Conservation (phyloP, 2,797 vertebrate genomes). For the Lithobates sylvaticus region DNA sequence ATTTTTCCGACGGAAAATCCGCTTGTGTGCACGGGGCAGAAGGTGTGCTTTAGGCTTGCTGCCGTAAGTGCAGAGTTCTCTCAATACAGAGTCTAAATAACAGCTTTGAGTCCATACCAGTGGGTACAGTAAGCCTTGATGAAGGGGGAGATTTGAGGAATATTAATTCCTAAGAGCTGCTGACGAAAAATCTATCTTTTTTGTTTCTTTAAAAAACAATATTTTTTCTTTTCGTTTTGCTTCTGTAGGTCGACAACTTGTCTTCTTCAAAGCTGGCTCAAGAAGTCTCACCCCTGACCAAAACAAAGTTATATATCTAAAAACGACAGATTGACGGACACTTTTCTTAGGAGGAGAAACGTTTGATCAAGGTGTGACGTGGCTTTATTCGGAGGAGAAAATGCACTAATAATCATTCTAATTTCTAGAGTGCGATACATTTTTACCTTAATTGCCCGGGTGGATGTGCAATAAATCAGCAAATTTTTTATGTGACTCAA, state of each 20-base stretch:
- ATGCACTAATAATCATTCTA: conserved; percentile 75
- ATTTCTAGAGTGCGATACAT: conserved; percentile 72
- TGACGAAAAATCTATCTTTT: too few species aligned
- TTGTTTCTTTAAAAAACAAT: background rate
- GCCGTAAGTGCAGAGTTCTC: too few species aligned
- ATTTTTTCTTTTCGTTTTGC: background rate
- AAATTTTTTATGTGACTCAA: conserved; percentile 77
- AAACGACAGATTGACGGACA: conserved; percentile 74
- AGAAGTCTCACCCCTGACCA: conserved; percentile 75
- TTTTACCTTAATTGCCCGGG: conserved; percentile 74
- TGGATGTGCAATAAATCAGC: conserved; percentile 83
- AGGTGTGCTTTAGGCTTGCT: too few species aligned
- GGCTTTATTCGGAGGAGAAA: conserved; percentile 55
- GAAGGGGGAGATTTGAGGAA: too few species aligned
- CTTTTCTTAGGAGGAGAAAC: background rate
- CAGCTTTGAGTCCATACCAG: too few species aligned
- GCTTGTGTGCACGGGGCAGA: too few species aligned
- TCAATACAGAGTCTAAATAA: too few species aligned
- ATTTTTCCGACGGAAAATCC: too few species aligned
- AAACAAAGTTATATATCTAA: conserved; percentile 80
- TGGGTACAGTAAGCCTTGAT: too few species aligned
- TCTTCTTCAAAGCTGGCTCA: conserved; percentile 86
- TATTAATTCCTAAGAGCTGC: too few species aligned
- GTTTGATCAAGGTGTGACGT: background rate
- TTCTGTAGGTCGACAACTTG: conserved; percentile 83